Base-by-base conservation (phyloP, 2,113 vertebrate genomes). In the Leuciscus idus region DNA sequence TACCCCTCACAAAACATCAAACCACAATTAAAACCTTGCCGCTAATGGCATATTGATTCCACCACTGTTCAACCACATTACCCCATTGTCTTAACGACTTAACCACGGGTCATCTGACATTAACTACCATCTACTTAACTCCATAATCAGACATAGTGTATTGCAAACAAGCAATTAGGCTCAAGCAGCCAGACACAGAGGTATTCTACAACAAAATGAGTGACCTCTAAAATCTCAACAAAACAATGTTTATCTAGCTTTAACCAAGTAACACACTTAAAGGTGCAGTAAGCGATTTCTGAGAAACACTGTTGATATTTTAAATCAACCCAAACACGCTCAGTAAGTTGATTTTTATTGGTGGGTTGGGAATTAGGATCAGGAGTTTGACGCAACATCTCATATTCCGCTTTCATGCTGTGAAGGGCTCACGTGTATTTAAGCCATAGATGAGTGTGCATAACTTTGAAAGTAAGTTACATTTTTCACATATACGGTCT, bases 111-210 rank as follows among this genome's bases (percentile, higher is more conserved):
- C 80, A 85, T 74, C 55, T 68, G 85, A 81, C 86, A 85, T 30
- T 86, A 86, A 88, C 86, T 81, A 84, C 75, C 33, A 73, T 86
- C 50, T 81, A 84, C 85, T 88, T 83, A 59, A 86, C 68, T 68
- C 52, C 2, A 70, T 75, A 86, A 79, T 83, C 84, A 59, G 78
- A 68, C 87, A 76, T 50, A 26, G 43, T 82, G 52, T 48, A 72
- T 13, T 17, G 64, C 62, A 72, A 79, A 86, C 76, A 75, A 81
- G 64, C 79, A 75, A 68, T 85, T 84, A 82, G 46, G 21, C 48
- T 64, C 21, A 13, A 61, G 57, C 36, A 70, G 73, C 6, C 62
- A 73, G 39, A 82, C 74, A 57, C 21, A 57, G 72, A 81, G n/a
- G 30, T 48, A n/a, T 26, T 52, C 12, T 62, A 28, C 39, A n/a